Conservation (phyloP, 2,888 invertebrate genomes). For the Volucella inflata region DNA sequence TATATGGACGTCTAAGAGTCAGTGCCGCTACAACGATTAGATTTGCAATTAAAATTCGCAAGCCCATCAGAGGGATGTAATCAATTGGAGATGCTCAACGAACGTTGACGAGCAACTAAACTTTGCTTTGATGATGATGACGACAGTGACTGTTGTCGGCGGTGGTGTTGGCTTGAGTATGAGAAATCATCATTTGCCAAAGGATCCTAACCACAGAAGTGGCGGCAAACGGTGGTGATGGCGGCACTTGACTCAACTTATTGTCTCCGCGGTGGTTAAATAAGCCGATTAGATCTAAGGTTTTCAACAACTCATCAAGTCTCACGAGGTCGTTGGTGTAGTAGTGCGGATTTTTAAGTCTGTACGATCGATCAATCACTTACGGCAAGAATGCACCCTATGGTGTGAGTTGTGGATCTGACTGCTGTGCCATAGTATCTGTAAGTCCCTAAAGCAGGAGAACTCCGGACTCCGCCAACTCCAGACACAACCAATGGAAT, state of each 20-base stretch:
- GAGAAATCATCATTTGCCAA: slow-evolving; percentile 22
- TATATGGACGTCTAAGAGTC: slow-evolving; percentile 49
- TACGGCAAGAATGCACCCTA: slow-evolving; percentile 39
- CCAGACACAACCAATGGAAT: slow-evolving; percentile 3
- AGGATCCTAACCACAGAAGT: slow-evolving; percentile 21
- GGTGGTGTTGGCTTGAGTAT: slow-evolving; percentile 29
- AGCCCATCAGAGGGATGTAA: slow-evolving; percentile 44
- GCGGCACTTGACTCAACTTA: slow-evolving; percentile 25
- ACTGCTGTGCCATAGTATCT: not conserved
- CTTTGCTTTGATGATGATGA: slow-evolving; percentile 2
- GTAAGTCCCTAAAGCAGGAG: slow-evolving; percentile 30
- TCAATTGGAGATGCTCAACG: slow-evolving; percentile 60
- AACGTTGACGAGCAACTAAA: slow-evolving; percentile 27
- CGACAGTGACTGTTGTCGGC: slow-evolving; percentile 43
- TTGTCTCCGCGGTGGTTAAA: slow-evolving; percentile 29
- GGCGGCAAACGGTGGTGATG: no score
- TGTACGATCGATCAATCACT: slow-evolving; percentile 45
- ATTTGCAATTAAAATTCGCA: slow-evolving; percentile 70
- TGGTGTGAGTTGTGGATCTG: slow-evolving; percentile 1
- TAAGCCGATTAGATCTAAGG: slow-evolving; percentile 59
- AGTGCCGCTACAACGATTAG: slow-evolving; percentile 54
- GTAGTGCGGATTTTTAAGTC: not conserved
- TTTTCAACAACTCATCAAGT: slow-evolving; percentile 54
- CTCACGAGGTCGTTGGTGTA: not conserved
- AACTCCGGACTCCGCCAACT: slow-evolving; percentile 3